phyloP scores from a whole-genome alignment of 2,888 invertebrate genomes.

The Ophion costatus region DNA sequence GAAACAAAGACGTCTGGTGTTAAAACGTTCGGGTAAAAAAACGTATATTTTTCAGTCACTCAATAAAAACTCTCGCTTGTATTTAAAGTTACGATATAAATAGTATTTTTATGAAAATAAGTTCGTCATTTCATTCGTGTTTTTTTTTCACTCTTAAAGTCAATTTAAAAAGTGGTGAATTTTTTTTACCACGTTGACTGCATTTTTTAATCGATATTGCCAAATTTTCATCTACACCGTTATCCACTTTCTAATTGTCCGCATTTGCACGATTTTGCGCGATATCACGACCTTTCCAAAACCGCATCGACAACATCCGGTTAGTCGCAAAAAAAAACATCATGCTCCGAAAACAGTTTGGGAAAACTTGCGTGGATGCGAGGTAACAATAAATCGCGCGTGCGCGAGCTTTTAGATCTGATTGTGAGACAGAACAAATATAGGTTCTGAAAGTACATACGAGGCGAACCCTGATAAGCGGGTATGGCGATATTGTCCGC shows the following conservation, averaged over 20 bases:
- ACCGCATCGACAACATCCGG: conserved; percentile 6
- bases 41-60: not conserved
- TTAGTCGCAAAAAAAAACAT: conserved; percentile 9
- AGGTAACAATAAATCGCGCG: not conserved
- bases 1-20: not conserved
- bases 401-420: conserved; percentile 33
- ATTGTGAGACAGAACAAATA: conserved; percentile 61
- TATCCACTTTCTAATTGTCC: not conserved
- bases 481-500: conserved; percentile 51
- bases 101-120: no score
- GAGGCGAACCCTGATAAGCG: conserved; percentile 61
- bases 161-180: no score
- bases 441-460: conserved; percentile 52
- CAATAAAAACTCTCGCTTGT: no score
- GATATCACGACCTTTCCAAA: not conserved
- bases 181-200: not conserved
- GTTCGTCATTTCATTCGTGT: no score
- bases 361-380: conserved; percentile 10
- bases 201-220: not conserved
- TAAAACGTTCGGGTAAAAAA: not conserved
- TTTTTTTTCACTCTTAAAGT: no score
- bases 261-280: not conserved
- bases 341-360: not conserved
- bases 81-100: no score
- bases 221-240: not conserved